Percentiles rank a stretch among this genome's conserved stretches.
These are phyloP conservation scores for Dinocampus coccinellae DNA, from an alignment of 2,888 invertebrate species.

Conservation along the genomic window DNA sequence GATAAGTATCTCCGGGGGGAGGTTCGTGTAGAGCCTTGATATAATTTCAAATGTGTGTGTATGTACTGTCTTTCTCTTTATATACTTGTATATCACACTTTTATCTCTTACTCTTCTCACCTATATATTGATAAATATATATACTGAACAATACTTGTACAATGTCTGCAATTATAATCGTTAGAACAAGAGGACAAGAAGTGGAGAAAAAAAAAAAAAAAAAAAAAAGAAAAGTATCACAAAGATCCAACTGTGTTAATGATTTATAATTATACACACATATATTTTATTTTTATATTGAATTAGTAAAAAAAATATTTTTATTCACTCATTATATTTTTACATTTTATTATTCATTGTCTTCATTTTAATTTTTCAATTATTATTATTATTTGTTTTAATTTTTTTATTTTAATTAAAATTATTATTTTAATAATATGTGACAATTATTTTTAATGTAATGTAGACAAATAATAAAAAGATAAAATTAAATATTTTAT, in stretches of 20 bases:
- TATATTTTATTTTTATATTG: not conserved
- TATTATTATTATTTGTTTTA: no score
- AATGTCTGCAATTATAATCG: slow-evolving; percentile 42
- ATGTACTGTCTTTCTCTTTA: no score
- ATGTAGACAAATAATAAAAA: no score
- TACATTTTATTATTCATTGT: no score
- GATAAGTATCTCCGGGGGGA: slow-evolving; percentile 32
- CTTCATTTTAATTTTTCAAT: no score
- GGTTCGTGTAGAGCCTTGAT: not conserved
- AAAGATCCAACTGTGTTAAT: not conserved
- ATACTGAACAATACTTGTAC: not conserved
- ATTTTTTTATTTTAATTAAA: no score
- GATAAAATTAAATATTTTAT: not conserved
- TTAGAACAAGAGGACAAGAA: slow-evolving; percentile 29
- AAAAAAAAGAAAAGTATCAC: not conserved
- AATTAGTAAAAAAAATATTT: not conserved
- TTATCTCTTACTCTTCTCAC: not conserved
- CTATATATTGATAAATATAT: no score
- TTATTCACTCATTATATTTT: no score
- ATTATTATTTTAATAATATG: no score
- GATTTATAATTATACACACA: not conserved
- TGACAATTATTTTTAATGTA: no score
- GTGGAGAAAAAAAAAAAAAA: not conserved
- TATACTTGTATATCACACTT: slow-evolving; percentile 10
- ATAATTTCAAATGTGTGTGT: slow-evolving; percentile 17